Evolutionary conservation across 2,113 vertebrate genomes (phyloP).

Genomic region (Hippotragus niger): DNA sequence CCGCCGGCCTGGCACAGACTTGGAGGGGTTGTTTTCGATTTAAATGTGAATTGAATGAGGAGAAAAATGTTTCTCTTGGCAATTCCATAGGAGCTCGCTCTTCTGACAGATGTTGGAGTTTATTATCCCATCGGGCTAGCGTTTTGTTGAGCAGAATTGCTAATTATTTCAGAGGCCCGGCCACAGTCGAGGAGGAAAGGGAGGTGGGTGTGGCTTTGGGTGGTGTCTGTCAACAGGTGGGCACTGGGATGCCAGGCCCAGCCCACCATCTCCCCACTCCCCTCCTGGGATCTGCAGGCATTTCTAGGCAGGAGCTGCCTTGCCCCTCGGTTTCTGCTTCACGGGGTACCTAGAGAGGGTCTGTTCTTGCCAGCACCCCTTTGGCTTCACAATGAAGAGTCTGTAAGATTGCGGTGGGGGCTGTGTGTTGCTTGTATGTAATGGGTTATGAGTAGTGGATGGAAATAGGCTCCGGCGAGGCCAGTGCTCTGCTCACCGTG

Average conservation of each 20-base stretch:
- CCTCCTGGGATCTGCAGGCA: neutral
- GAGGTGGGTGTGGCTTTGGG: neutral
- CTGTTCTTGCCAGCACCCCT: neutral
- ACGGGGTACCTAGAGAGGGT: neutral
- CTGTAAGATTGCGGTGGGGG: neutral
- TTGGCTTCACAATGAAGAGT: neutral
- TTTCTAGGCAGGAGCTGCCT: neutral
- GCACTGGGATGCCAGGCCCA: neutral
- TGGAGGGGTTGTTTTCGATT: conserved; percentile 83
- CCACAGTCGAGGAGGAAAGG: conserved; percentile 42
- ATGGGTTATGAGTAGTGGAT: neutral
- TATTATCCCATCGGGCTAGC: conserved; percentile 81
- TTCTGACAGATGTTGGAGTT: conserved; percentile 87
- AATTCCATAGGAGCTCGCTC: conserved; percentile 80
- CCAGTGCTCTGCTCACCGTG: neutral
- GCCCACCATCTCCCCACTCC: neutral
- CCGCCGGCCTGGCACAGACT: conserved; percentile 75
- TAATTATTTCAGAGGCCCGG: conserved; percentile 78
- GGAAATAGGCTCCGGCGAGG: neutral
- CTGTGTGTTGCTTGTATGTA: neutral
- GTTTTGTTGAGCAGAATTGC: conserved; percentile 80
- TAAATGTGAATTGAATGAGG: conserved; percentile 84
- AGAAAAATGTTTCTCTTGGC: conserved; percentile 86
- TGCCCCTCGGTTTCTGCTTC: neutral
- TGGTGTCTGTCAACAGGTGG: conserved; percentile 51